Evolutionary conservation across 1,140 invertebrate genomes (phyloP).

Genomic region (Eurytemora carolleeae): DNA sequence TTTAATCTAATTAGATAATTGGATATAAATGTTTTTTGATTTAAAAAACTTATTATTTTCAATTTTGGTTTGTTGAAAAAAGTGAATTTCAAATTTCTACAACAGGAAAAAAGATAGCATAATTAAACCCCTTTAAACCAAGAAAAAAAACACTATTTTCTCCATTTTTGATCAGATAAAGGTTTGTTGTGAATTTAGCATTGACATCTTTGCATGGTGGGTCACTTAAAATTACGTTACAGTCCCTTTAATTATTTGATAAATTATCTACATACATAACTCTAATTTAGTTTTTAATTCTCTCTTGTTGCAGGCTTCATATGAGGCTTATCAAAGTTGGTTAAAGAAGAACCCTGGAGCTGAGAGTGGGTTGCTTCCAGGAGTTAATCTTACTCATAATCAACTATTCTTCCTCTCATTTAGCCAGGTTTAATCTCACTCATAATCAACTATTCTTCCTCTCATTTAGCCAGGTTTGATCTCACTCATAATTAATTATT

Average conservation of each 20-base stretch:
- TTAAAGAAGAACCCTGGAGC: slow-evolving; percentile 22
- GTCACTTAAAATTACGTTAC: too few relatives aligned
- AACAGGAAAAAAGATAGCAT: too few relatives aligned
- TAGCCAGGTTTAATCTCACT: slow-evolving; percentile 45
- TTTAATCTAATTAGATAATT: too few relatives aligned
- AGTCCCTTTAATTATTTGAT: not conserved
- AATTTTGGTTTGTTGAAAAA: too few relatives aligned
- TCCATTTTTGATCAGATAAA: too few relatives aligned
- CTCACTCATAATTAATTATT: not conserved
- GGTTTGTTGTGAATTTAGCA: not conserved
- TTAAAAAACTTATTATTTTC: too few relatives aligned
- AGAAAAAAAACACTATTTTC: too few relatives aligned
- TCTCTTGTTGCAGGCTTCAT: slow-evolving; percentile 31
- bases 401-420: slow-evolving; percentile 82
- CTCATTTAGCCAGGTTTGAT: not conserved
- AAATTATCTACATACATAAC: not conserved
- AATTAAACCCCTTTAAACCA: not conserved
- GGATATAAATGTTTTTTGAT: too few relatives aligned
- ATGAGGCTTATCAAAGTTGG: slow-evolving; percentile 56
- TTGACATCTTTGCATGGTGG: too few relatives aligned
- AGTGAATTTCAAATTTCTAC: too few relatives aligned
- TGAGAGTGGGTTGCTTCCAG: slow-evolving; percentile 45
- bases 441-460: not conserved
- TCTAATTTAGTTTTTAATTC: not conserved
- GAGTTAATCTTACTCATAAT: slow-evolving; percentile 56